Base-by-base conservation (phyloP, 2,113 vertebrate species). In the Bostrychus sinensis region DNA sequence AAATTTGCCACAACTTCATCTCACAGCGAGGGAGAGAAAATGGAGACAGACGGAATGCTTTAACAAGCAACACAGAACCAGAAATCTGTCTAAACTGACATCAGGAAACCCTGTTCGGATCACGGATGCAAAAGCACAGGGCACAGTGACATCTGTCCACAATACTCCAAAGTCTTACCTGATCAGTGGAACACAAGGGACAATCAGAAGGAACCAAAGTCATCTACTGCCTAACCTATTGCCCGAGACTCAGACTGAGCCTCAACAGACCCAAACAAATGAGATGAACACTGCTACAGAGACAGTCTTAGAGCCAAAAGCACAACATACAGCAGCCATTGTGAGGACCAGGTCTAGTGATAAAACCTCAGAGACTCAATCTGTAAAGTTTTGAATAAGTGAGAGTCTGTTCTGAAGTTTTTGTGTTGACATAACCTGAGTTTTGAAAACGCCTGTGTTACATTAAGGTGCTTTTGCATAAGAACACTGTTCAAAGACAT, bases 1-100 rank as follows among this genome's bases (percentile, higher is more conserved):
- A 5, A 17, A 42, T 17, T 7, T 30, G 3, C 3, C 4, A 4
- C 28, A 4, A 3, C 28, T 30, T 30, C 28, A 7, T 30, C 28
- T 1, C 26, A 17, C 7, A 22, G 19, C 14, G n/a, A 17, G 39
- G 39, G 39, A 42, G 39, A 42, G 39, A 42, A 42, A 13, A 13
- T n/a, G 14, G 39, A 42, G 39, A 48, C 19, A 0, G 19, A 48
- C 22, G n/a, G n/a, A n/a, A n/a, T 8, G 45, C 7, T 42, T 42
- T 7, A 62, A 48, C 59, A 62, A 22, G 12, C 32, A 25, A 62
- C 43, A 62, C 39, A 16, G 39, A 42, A 42, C 39, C 14, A 42
- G 39, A 42, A 13, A 38, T 38, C 14, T 11, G 37, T 14, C 4
- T 14, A 4, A 38, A 42, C 39, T 42, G 14, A n/a, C 16, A 17